Base-by-base conservation (phyloP, 2,113 vertebrate genomes). In the Pollimyrus isidori region DNA sequence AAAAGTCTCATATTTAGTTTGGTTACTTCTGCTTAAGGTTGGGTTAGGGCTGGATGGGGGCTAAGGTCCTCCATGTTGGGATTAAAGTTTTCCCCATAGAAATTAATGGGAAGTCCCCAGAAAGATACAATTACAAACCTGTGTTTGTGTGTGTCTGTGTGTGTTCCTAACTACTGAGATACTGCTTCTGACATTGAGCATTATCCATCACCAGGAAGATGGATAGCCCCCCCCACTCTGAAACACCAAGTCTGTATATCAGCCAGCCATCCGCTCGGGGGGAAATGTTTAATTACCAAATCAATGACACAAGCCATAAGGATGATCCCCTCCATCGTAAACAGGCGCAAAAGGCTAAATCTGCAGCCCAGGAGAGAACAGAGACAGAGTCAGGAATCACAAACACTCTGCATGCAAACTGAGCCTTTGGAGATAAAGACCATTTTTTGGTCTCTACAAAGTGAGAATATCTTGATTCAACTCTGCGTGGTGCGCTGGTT, bases 251-350 rank as follows among this genome's bases (percentile, higher is more conserved):
- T 89, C 92, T 93, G 93, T 93, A 93, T 91, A 93, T 94, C 92
- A 93, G 91, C 91, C n/a, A 3, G 91, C 56, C 83, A 76, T 92
- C 90, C 93, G 92, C 93, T 80, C 30, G 26, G 92, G 92, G 91
- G 93, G 93, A 91, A 93, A 92, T 91, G 46, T 90, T 91, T 91
- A 93, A 93, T 95, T 93, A 93, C 90, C 90, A 93, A 93, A 95
- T 95, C 93, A 93, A 95, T 94, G 92, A 93, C 93, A 93, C 88
- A 90, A 89, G 91, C 91, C 87, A 93, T 91, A 92, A 92, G n/a
- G n/a, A 53, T 30, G n/a, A 86, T 30, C 17, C 15, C 7, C 4
- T 52, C 30, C 17, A 23, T 23, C 3, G 13, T 11, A 69, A 50
- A 35, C 87, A 65, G 39, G 45, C 7, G 4, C 19, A 17, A 87